phyloP scores from a whole-genome alignment of 23 tunicate species.

The Clavelina lepadiformis region DNA sequence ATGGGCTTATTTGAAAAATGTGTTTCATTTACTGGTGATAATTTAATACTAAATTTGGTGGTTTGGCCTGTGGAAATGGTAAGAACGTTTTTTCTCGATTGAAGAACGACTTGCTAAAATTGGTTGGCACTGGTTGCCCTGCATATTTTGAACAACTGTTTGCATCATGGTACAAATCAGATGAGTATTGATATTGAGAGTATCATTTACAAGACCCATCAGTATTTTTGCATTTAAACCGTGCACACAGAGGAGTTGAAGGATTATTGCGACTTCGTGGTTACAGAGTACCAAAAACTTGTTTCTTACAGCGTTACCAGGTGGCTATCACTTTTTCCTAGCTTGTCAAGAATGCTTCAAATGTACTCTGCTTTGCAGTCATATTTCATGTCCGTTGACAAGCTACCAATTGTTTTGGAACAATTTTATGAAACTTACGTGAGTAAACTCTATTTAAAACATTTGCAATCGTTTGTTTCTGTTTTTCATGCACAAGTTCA shows the following conservation, averaged over 20 bases:
- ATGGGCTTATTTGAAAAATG: constrained; percentile 18
- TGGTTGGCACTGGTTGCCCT: constrained; percentile 12
- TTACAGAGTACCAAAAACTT: background rate
- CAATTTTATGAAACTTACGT: background rate
- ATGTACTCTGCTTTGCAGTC: constrained; percentile 1
- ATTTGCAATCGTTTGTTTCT: no score
- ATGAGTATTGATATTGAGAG: constrained; percentile 2
- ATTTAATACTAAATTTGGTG: constrained; percentile 22
- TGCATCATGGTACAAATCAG: constrained; percentile 5
- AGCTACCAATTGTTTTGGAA: background rate
- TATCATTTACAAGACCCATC: constrained; percentile 6
- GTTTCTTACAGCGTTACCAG: constrained; percentile 2
- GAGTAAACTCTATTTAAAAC: background rate
- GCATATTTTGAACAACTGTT: no score
- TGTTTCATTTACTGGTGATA: constrained; percentile 15
- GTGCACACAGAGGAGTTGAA: constrained; percentile 18
- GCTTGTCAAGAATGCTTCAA: constrained; percentile 2
- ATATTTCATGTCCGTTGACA: constrained; percentile 2
- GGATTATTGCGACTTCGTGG: background rate
- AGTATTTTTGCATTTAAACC: no score
- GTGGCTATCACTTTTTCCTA: no score
- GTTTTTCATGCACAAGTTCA: no score
- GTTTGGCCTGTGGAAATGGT: constrained; percentile 7
- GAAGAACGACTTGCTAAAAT: background rate
- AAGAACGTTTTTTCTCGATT: constrained; percentile 11